Conservation (phyloP, 2,797 vertebrate genomes). For the Trachops cirrhosus region DNA sequence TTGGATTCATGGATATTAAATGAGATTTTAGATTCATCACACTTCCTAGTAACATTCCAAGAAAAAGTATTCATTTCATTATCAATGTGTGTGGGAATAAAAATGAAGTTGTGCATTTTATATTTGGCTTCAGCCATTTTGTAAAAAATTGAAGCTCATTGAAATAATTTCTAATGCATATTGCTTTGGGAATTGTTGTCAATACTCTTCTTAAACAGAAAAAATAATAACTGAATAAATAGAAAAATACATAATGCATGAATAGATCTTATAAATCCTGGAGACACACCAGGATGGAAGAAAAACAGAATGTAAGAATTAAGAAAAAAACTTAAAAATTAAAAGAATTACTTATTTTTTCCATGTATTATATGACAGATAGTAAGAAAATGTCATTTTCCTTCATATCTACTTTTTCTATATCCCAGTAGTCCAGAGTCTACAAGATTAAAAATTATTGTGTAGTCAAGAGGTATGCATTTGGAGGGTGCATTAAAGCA, state of each 20-base stretch:
- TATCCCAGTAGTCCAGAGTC: background rate
- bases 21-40: background rate
- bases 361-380: background rate
- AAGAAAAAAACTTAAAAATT: background rate
- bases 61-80: background rate
- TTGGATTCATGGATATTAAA: background rate
- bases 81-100: background rate
- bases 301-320: constrained; percentile 4
- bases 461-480: background rate
- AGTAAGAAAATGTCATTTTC: background rate
- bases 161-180: background rate
- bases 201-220: background rate
- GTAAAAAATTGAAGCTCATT: background rate
- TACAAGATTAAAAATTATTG: background rate
- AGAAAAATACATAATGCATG: background rate
- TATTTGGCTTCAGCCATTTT: background rate
- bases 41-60: background rate
- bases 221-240: background rate
- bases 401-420: background rate
- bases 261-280: background rate
- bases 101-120: background rate
- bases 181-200: background rate
- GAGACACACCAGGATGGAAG: background rate
- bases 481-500: background rate
- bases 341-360: background rate